Evolutionary conservation across 2,888 invertebrate species (phyloP).

Genomic region (Drosophila koepferae): DNA sequence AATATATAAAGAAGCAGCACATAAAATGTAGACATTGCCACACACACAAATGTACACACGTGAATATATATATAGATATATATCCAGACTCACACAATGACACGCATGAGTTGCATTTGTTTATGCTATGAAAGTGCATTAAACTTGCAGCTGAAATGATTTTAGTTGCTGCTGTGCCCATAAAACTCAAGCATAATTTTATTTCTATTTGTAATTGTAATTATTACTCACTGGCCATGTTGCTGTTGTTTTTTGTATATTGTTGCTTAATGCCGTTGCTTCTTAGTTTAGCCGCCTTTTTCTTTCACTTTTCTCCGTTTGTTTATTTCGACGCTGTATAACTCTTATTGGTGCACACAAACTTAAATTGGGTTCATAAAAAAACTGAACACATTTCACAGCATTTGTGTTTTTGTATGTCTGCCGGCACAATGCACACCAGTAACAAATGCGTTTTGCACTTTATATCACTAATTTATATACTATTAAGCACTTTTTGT

Average conservation of each 20-base stretch:
- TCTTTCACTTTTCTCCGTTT: constrained; percentile 7
- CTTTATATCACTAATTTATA: constrained; percentile 22
- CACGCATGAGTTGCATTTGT: constrained; percentile 74
- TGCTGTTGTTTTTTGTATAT: constrained; percentile 31
- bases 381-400: constrained; percentile 69
- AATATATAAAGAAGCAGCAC: constrained; percentile 47
- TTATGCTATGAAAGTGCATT: constrained; percentile 54
- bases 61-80: not conserved
- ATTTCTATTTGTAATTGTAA: constrained; percentile 39
- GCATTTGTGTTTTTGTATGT: constrained; percentile 34
- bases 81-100: constrained; percentile 42
- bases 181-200: constrained; percentile 38
- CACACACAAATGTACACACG: constrained; percentile 24
- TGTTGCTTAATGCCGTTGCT: constrained; percentile 37
- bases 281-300: constrained; percentile 46
- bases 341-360: constrained; percentile 44
- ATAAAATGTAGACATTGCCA: constrained; percentile 55
- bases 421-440: constrained; percentile 16
- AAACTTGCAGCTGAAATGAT: constrained; percentile 36
- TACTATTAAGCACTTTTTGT: constrained; percentile 25
- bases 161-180: constrained; percentile 23
- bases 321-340: constrained; percentile 34
- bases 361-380: constrained; percentile 42
- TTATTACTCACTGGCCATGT: constrained; percentile 83
- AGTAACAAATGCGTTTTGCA: constrained; percentile 10